A percentile compares a stretch with the other conserved stretches of the same genome.
Evolutionary conservation across 2,888 invertebrate species (phyloP).

Genomic region (Listrodromus nycthemerus): DNA sequence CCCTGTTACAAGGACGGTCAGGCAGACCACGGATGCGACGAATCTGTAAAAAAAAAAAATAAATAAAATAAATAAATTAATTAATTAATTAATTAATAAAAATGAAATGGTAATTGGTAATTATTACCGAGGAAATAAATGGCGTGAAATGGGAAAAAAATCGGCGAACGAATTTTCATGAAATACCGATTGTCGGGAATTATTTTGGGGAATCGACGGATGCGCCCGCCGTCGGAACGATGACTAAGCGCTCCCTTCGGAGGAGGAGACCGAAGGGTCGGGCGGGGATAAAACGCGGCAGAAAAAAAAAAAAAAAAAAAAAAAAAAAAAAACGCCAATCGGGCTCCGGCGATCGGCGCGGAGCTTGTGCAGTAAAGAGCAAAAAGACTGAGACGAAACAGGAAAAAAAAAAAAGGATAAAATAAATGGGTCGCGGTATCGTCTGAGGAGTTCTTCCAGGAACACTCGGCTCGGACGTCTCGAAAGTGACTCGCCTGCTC

Average conservation of each 20-base stretch:
- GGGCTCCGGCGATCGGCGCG: constrained; percentile 36
- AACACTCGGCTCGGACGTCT: constrained; percentile 53
- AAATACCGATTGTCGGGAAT: neutral
- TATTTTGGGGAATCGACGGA: neutral
- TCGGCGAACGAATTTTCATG: neutral
- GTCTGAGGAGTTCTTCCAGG: constrained; percentile 58
- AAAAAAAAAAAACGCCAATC: too few species aligned
- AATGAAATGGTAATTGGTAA: neutral
- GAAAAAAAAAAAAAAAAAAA: constrained; percentile 46
- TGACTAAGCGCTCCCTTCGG: neutral
- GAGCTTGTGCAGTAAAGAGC: constrained; percentile 7
- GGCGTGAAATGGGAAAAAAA: too few species aligned
- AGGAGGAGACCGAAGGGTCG: neutral
- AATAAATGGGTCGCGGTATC: constrained; percentile 40
- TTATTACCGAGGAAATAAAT: too few species aligned
- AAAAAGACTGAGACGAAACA: constrained; percentile 15
- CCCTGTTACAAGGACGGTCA: constrained; percentile 84
- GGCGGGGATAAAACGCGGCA: constrained; percentile 36
- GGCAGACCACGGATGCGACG: constrained; percentile 85
- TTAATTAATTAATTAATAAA: neutral
- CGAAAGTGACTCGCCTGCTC: constrained; percentile 52
- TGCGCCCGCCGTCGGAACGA: constrained; percentile 1
- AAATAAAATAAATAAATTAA: neutral
- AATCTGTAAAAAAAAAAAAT: constrained; percentile 82
- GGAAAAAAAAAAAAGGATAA: constrained; percentile 31